Base-by-base conservation (phyloP, 2,113 vertebrate genomes). In the Poeciliopsis occidentalis region DNA sequence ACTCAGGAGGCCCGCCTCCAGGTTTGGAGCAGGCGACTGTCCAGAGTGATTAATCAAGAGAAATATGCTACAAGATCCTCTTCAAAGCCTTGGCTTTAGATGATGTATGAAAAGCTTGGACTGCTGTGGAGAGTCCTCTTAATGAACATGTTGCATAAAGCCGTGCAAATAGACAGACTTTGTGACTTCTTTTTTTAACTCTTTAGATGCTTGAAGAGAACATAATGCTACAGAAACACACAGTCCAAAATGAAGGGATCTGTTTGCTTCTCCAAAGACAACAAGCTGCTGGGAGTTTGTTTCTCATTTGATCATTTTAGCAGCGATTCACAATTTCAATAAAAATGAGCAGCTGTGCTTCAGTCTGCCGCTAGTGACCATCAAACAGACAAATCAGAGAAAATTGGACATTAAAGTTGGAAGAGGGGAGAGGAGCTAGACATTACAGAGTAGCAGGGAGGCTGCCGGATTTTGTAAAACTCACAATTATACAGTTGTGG, bases 1-100 rank as follows among this genome's bases (percentile, higher is more conserved):
- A 57, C 26, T 51, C 65, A 41, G 60, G 34, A 71, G 44, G 63
- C 70, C 74, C 85, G 69, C 80, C 70, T 88, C 74, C 78, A 75
- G 83, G 61, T 81, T 86, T 68, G 79, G 78, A 74, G 78, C 75
- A 69, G 65, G 70, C 47, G n/a, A 57, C 80, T 73, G 31, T 81
- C 75, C 71, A 11, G 69, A 80, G 79, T 67, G 67, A 67, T 60
- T 87, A 62, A 61, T 61, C 17, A 15, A 74, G 63, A 82, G 66
- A 76, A 73, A 82, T 30, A 39, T 32, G 34, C 41, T 80, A 41
- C 68, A 74, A 17, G 41, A 69, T 63, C 64, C 80, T 78, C 78
- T 83, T 29, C 11, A 79, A 74, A 61, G 71, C 64, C 64, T 39
- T 7, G 4, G 0, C 26, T 77, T 72, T 31, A 57, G 71, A 82